Base-by-base conservation (phyloP, 2,797 vertebrate genomes). In the Notamacropus eugenii region DNA sequence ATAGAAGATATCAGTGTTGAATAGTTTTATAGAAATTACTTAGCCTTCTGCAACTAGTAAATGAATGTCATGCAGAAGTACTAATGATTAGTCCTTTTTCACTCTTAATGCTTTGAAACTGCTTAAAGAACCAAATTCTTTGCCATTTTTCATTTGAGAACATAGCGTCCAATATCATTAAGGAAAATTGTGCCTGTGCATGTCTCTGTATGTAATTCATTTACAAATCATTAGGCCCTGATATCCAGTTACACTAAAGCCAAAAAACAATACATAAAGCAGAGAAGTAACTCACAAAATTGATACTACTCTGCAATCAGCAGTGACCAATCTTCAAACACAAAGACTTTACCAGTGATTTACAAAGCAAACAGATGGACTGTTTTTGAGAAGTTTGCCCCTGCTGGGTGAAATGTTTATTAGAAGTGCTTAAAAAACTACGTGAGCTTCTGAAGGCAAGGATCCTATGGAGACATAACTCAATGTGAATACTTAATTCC, bases 341-440 rank as follows among this genome's bases (percentile, higher is more conserved):
- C 0, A 54, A 13, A 94, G 90, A 91, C 34, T 54, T 94, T 97
- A 94, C 92, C 94, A 31, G 58, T 93, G 95, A 98, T 96, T 98
- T 98, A 97, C 62, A 97, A 55, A 93, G 96, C 92, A 97, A 97
- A 97, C 57, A 92, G n/a, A 98, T 9, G 50, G 92, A 19, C 67
- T 93, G 87, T 19, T 97, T 94, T 95, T 97, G 93, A 97, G 95
- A 94, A 95, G 67, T 94, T 97, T 96, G 55, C 93, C 74, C 62
- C 62, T 96, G 74, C 87, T 57, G 90, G 58, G 62, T 93, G 97
- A 98, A 98, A 96, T 98, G 95, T 98, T 98, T 98, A 98, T 96
- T 92, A n/a, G 94, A 94, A 97, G n/a, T 67, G 94, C 91, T 95
- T 94, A 54, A 96, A 95, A 93, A 93, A 94, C 92, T 96, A 4